A percentile compares a stretch with the other conserved stretches of the same genome.
phyloP scores from a whole-genome alignment of 1,140 invertebrate species.

The Harlomillsia oculata region DNA sequence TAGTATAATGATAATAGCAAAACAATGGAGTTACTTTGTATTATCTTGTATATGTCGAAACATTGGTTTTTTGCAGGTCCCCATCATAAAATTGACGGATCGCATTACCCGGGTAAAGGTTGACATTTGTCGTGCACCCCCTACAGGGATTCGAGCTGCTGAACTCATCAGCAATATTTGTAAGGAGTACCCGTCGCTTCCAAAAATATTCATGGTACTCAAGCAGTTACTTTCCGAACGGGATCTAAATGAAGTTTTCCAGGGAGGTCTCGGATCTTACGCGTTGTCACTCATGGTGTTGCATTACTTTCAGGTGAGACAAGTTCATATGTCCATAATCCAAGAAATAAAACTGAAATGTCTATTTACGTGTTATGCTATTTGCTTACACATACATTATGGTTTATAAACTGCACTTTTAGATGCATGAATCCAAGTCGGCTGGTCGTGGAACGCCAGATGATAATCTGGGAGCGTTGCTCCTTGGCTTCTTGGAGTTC shows the following conservation, averaged over 20 bases:
- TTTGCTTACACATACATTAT: constrained; percentile 56
- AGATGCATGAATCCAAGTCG: too few species aligned
- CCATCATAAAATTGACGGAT: constrained; percentile 96
- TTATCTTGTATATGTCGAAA: constrained; percentile 1
- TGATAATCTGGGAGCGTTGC: constrained; percentile 82
- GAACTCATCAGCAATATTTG: constrained; percentile 84
- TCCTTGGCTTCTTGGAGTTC: constrained; percentile 96
- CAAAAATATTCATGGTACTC: constrained; percentile 88
- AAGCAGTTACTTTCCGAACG: constrained; percentile 95
- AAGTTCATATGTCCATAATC: neutral
- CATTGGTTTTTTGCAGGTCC: constrained; percentile 57
- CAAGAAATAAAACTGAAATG: neutral
- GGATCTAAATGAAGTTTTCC: constrained; percentile 98
- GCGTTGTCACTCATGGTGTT: constrained; percentile 97
- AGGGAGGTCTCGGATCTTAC: constrained; percentile 96
- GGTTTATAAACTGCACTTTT: constrained; percentile 49
- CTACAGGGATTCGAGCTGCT: constrained; percentile 86
- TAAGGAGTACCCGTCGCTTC: constrained; percentile 68
- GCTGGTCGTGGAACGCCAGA: constrained; percentile 48
- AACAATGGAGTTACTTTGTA: too few species aligned
- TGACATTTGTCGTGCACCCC: constrained; percentile 98
- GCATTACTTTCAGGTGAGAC: constrained; percentile 83
- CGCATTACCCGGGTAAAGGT: constrained; percentile 83
- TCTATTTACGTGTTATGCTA: constrained; percentile 18
- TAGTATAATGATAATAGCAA: too few species aligned